A percentile compares a stretch with the other conserved stretches of the same genome.
These are phyloP conservation scores for Fistularia commersonii DNA, from an alignment of 2,797 vertebrate genomes.

Conservation along the genomic window DNA sequence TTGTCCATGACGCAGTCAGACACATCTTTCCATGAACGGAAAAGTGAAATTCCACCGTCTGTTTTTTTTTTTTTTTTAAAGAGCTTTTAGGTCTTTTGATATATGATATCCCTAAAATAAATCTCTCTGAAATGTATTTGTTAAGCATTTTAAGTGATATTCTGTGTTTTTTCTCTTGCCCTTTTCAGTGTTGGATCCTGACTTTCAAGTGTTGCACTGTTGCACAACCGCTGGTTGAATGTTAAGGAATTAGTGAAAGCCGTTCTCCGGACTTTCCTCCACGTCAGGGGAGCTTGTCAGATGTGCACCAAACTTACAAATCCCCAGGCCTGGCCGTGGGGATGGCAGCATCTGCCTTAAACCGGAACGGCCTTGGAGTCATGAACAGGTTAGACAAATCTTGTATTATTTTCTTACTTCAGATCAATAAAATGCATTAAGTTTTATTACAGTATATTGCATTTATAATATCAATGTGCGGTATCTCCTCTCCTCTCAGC, in stretches of 20 bases:
- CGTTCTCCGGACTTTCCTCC: conserved; percentile 36
- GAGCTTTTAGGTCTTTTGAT: neutral
- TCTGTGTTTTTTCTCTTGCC: neutral
- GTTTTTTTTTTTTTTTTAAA: neutral
- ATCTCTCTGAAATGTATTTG: neutral
- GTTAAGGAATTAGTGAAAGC: conserved; percentile 23
- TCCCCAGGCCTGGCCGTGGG: conserved; percentile 65
- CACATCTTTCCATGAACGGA: conserved; percentile 24
- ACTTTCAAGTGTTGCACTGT: neutral
- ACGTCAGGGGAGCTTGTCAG: conserved; percentile 49
- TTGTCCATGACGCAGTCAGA: conserved; percentile 21
- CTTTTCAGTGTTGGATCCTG: neutral
- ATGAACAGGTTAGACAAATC: conserved; percentile 60
- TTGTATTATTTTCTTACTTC: too few relatives aligned
- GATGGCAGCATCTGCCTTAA: conserved; percentile 72
- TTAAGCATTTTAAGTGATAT: neutral
- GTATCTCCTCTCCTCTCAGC: conserved; percentile 20
- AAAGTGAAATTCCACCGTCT: conserved; percentile 13
- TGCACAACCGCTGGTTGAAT: conserved; percentile 16
- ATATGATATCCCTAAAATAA: neutral
- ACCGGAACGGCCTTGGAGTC: conserved; percentile 57
- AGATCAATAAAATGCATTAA: too few relatives aligned
- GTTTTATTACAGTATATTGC: neutral
- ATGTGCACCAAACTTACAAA: conserved; percentile 62
- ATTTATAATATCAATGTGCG: neutral